Percentiles rank a stretch among this genome's conserved stretches.
These are phyloP conservation scores for Chloebia gouldiae DNA, from an alignment of 2,113 vertebrate genomes.

Conservation along the genomic window DNA sequence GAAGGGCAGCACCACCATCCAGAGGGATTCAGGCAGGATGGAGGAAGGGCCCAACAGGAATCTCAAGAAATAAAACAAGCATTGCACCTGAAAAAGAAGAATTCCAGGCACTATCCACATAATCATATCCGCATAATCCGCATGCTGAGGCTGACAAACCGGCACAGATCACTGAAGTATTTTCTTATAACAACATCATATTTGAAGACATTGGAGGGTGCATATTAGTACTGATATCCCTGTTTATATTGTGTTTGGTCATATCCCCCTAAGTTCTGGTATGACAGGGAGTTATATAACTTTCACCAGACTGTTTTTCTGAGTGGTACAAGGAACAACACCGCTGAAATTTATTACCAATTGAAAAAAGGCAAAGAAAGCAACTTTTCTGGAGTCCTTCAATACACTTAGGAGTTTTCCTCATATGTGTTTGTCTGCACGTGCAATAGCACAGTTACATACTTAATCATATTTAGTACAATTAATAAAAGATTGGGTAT, in stretches of 20 bases:
- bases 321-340: neutral
- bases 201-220: neutral
- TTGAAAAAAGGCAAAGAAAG: neutral
- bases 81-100: neutral
- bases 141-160: neutral
- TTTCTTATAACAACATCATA: neutral
- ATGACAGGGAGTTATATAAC: neutral
- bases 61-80: neutral
- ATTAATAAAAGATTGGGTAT: neutral
- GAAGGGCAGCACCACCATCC: neutral
- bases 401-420: neutral
- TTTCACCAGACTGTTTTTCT: neutral
- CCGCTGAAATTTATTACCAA: neutral
- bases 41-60: neutral
- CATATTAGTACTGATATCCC: neutral
- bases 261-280: neutral
- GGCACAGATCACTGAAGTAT: neutral
- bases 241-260: neutral
- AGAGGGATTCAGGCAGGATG: neutral
- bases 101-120: neutral
- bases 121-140: too few relatives aligned
- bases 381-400: neutral
- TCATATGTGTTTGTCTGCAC: neutral
- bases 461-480: neutral
- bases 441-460: neutral